Percentiles rank a stretch among this genome's conserved stretches.
Evolutionary conservation across 2,888 invertebrate genomes (phyloP).

Genomic region (Drosophila aldrichi): DNA sequence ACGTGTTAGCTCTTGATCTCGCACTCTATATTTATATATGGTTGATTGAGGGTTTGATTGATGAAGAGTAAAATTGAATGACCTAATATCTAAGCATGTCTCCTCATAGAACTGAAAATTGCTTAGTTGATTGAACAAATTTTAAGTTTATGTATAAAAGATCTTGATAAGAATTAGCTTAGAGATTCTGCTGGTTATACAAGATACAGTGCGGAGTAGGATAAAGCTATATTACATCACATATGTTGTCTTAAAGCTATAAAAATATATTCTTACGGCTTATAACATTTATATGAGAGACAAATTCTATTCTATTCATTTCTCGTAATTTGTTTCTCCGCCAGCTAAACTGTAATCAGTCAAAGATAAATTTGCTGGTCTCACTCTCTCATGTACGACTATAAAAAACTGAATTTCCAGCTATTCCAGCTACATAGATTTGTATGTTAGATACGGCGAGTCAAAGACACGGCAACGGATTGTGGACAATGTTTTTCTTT

Average conservation of each 20-base stretch:
- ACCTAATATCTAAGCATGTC: too few relatives aligned
- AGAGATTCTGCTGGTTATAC: background rate
- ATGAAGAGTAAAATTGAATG: too few relatives aligned
- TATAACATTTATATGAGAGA: too few relatives aligned
- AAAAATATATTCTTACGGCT: too few relatives aligned
- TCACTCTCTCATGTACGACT: background rate
- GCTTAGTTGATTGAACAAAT: background rate
- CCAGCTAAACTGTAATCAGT: background rate
- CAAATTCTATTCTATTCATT: too few relatives aligned
- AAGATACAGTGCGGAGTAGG: too few relatives aligned
- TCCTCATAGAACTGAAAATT: too few relatives aligned
- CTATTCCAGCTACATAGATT: background rate
- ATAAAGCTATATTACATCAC: too few relatives aligned
- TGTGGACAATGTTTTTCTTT: background rate
- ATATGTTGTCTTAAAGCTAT: too few relatives aligned
- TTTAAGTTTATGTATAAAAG: background rate
- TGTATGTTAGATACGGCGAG: background rate
- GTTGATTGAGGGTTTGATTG: background rate
- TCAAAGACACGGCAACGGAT: background rate
- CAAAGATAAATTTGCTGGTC: background rate
- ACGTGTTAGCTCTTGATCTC: rapidly evolving
- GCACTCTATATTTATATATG: background rate
- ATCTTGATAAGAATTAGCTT: background rate
- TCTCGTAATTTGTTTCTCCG: too few relatives aligned
- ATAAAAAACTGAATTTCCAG: background rate